Evolutionary conservation across 2,797 vertebrate genomes (phyloP).

Genomic region (Limnodromus scolopaceus): DNA sequence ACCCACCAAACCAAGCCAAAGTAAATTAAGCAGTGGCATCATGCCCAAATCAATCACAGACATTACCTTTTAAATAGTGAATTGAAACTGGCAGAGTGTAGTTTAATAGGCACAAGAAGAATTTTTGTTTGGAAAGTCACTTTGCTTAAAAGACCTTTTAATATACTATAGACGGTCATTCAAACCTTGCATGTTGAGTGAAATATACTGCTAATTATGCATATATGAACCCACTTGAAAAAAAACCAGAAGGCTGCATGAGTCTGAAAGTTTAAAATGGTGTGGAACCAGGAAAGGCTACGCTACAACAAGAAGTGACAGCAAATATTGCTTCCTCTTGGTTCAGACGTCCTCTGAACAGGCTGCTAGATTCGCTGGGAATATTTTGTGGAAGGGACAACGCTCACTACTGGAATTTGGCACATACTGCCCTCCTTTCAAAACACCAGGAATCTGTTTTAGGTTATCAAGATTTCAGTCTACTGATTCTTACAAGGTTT

Average conservation of each 20-base stretch:
- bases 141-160: constrained; percentile 35
- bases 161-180: neutral
- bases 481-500: neutral
- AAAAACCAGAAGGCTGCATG: neutral
- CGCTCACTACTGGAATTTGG: neutral
- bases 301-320: neutral
- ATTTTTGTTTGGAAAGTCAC: constrained; percentile 34
- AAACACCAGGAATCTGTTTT: neutral
- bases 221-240: neutral
- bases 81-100: constrained; percentile 41
- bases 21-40: constrained; percentile 68
- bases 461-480: neutral
- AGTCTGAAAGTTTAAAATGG: neutral
- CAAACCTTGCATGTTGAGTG: neutral
- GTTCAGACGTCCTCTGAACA: neutral
- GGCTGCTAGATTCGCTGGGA: neutral
- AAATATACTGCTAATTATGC: neutral
- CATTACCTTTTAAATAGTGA: constrained; percentile 61
- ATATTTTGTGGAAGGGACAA: neutral
- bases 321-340: neutral
- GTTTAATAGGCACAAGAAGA: constrained; percentile 26
- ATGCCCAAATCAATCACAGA: constrained; percentile 67
- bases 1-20: constrained; percentile 4
- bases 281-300: neutral
- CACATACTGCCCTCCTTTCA: neutral